These are phyloP conservation scores for Dermatophagoides farinae DNA, from an alignment of 1,140 invertebrate genomes.

Conservation along the genomic window DNA sequence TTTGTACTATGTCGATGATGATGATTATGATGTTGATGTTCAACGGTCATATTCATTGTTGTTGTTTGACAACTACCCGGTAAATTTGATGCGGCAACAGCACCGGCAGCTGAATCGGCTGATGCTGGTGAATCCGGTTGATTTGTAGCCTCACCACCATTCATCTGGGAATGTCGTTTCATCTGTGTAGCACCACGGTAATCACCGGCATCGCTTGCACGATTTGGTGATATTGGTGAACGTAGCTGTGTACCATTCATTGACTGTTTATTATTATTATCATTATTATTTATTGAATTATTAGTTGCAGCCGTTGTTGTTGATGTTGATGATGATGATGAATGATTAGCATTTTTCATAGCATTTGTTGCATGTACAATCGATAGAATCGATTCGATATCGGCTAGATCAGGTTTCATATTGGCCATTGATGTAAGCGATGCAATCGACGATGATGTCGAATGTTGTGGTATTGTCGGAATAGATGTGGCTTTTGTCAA, in stretches of 20 bases:
- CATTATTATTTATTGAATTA: background rate
- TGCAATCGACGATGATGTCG: background rate
- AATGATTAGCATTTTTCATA: slow-evolving; percentile 36
- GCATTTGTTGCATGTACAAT: slow-evolving; percentile 23
- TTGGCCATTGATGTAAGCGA: background rate
- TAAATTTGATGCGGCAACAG: slow-evolving; percentile 21
- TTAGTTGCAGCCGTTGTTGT: background rate
- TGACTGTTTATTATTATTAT: too few species aligned
- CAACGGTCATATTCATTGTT: background rate
- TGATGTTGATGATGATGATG: slow-evolving; percentile 15
- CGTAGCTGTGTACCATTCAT: background rate
- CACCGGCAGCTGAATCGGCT: slow-evolving; percentile 23
- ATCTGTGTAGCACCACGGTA: background rate
- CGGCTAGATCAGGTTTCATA: slow-evolving; percentile 38
- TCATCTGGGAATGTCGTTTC: background rate
- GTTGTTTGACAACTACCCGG: background rate
- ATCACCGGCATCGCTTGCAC: background rate
- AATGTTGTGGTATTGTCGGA: background rate
- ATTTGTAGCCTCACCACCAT: background rate
- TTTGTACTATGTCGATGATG: slow-evolving; percentile 1
- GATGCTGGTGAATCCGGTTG: slow-evolving; percentile 18
- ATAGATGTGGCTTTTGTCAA: background rate
- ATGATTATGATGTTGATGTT: slow-evolving; percentile 1
- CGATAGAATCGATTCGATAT: slow-evolving; percentile 56
- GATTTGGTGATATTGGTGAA: background rate